Conservation (phyloP, 2,113 vertebrate species). For the Peromyscus leucopus region DNA sequence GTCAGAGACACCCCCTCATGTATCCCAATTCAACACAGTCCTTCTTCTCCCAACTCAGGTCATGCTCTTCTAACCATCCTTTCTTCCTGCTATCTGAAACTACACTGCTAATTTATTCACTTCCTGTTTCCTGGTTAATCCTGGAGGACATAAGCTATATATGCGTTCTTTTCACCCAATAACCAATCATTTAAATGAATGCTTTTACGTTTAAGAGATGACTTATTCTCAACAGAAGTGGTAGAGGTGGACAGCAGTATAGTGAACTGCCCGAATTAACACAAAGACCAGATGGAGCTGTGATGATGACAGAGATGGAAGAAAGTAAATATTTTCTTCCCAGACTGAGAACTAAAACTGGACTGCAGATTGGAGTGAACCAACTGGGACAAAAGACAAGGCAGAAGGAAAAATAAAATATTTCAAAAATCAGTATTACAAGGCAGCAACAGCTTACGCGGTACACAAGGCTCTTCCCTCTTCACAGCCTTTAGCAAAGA, state of each 20-base stretch:
- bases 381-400: not conserved
- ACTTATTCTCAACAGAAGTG: not conserved
- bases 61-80: not conserved
- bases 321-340: slow-evolving; percentile 3
- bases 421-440: not conserved
- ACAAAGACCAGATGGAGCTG: not conserved
- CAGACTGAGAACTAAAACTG: not conserved
- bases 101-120: not conserved
- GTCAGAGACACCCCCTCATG: not conserved
- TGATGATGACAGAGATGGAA: not conserved
- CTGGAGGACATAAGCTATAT: not conserved
- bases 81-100: not conserved
- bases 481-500: not conserved
- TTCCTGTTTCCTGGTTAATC: not conserved
- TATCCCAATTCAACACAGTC: not conserved
- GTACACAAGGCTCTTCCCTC: not conserved
- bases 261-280: not conserved
- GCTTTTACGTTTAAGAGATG: not conserved
- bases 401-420: not conserved
- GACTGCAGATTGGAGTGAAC: not conserved
- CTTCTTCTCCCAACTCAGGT: not conserved
- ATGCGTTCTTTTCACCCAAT: not conserved
- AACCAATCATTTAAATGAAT: not conserved
- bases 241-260: not conserved
- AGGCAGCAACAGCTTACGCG: not conserved